Conservation (phyloP, 1,140 invertebrate species). For the Drosophila virilis region DNA sequence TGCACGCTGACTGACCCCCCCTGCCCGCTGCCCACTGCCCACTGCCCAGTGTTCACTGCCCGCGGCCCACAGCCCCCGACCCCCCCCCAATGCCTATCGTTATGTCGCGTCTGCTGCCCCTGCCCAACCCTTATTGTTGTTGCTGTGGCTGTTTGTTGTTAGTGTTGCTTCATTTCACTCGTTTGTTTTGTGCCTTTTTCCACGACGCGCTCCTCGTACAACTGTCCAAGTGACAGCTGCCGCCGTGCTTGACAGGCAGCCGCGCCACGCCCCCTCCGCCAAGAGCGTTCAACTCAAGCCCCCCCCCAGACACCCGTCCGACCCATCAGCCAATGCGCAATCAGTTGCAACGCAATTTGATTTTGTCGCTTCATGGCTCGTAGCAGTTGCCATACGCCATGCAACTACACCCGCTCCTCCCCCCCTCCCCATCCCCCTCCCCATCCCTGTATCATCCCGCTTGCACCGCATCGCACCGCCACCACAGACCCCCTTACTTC, state of each 20-base stretch:
- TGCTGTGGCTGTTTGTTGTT: constrained; percentile 50
- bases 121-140: constrained; percentile 32
- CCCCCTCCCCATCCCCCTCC: background rate
- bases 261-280: constrained; percentile 16
- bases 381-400: constrained; percentile 42
- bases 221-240: constrained; percentile 81
- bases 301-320: constrained; percentile 9
- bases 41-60: background rate
- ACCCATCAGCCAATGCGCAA: constrained; percentile 64
- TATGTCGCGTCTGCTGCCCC: constrained; percentile 7
- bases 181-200: constrained; percentile 53
- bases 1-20: constrained; percentile 48
- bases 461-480: background rate
- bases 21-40: background rate
- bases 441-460: too few species aligned
- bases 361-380: constrained; percentile 79
- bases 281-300: background rate
- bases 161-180: constrained; percentile 50
- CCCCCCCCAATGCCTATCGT: background rate
- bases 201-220: constrained; percentile 63
- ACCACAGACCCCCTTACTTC: background rate
- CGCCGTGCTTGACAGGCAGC: constrained; percentile 66
- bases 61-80: background rate
- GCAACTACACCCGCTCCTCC: constrained; percentile 11
- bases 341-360: constrained; percentile 81